Evolutionary conservation across 2,113 vertebrate genomes (phyloP), one percentile per base, ranked within the genome.

Genomic region (Hemiscyllium ocellatum): DNA sequence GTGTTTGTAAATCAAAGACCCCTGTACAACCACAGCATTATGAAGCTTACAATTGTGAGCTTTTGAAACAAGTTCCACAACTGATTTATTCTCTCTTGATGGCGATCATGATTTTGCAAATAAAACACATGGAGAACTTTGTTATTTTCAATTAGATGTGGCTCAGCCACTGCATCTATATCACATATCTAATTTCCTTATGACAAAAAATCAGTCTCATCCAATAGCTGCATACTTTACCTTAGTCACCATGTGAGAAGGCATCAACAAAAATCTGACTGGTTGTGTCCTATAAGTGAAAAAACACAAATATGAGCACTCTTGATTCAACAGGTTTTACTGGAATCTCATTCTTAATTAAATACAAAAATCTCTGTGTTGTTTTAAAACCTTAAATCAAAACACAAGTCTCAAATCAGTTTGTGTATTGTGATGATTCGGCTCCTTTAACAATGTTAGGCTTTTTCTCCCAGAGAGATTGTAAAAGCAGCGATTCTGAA

Each of bases 211-310:
- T 52, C 0, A 26, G 8, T 50, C 19, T 24, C 24, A 87, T 52
- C 85, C 47, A 24, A 87, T 52, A n/a, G 17, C 33, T 20, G 65
- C 37, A 37, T 66, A 42, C 89, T 93, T 6, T 93, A 93, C 89
- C 89, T 93, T 93, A 37, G 61, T 61, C 87, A 65, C 26, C 47
- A 56, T 89, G 86, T 89, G 52, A 89, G 89, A 93, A 93, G 89
- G 89, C 89, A 93, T 61, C 61, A 93, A 66, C 61, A 93, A 66
- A 93, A 93, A 93, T 93, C 65, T 65, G 61, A 93, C 33, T 66
- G 89, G 89, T 37, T 68, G 33, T 66, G 89, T 66, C 65, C 89
- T 93, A 37, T 37, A 93, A 93, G 89, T 47, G 20, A 68, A 93
- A 65, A 65, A 93, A 93, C 56, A 8, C 33, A 90, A 90, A 65